Evolutionary conservation across 92 coral and sea anemone genomes (phyloP).

Genomic region (Zoanthus sansibaricus): DNA sequence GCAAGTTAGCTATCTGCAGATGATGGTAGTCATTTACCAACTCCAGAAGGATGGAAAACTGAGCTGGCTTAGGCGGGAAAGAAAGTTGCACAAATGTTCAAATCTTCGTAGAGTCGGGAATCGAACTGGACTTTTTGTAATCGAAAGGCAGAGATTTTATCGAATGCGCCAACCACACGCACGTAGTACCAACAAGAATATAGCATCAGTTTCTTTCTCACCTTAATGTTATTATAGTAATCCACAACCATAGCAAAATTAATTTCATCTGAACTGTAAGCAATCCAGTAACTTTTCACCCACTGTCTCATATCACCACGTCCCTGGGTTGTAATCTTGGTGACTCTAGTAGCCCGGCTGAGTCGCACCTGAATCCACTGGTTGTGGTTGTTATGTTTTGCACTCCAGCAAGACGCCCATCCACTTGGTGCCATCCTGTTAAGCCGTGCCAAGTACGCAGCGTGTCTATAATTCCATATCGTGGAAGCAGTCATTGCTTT

Average conservation of each 20-base stretch:
- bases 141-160: too few species aligned
- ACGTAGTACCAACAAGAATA: too few species aligned
- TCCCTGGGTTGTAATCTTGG: slow-evolving; percentile 41
- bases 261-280: slow-evolving; percentile 33
- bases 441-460: slow-evolving; percentile 33
- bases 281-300: slow-evolving; percentile 41
- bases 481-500: slow-evolving; percentile 42
- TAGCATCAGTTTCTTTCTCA: not conserved
- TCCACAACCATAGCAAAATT: slow-evolving; percentile 43
- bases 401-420: slow-evolving; percentile 35
- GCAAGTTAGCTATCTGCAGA: too few species aligned
- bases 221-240: slow-evolving; percentile 40
- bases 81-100: too few species aligned
- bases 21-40: too few species aligned
- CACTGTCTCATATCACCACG: slow-evolving; percentile 20
- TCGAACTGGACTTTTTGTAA: too few species aligned
- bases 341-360: slow-evolving; percentile 28
- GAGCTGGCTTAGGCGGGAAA: too few species aligned
- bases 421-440: slow-evolving; percentile 27
- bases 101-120: too few species aligned
- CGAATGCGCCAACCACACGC: too few species aligned
- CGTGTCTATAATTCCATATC: not conserved
- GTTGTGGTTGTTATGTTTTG: slow-evolving; percentile 21
- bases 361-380: slow-evolving; percentile 43
- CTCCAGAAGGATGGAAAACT: too few species aligned